A percentile compares a stretch with the other conserved stretches of the same genome.
Conservation (phyloP, 2,113 vertebrate genomes). For the Pelobates fuscus region DNA sequence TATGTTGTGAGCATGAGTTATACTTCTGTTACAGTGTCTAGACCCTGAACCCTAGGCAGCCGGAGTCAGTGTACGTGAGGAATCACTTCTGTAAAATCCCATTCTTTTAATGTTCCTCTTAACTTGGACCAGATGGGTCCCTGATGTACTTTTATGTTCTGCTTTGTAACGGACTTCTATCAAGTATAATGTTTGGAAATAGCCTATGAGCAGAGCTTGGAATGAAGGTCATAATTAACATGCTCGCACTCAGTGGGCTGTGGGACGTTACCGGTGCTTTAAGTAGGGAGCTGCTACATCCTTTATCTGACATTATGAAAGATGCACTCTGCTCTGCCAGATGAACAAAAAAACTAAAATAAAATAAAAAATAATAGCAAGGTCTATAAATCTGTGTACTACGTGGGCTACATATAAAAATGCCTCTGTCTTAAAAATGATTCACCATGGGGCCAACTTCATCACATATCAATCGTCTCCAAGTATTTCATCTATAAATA, state of each 20-base stretch:
- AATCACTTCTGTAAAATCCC: slow-evolving; percentile 75
- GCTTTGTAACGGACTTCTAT: slow-evolving; percentile 54
- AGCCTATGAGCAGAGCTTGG: slow-evolving; percentile 5
- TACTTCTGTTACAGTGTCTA: slow-evolving; percentile 81
- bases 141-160: slow-evolving; percentile 57
- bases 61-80: slow-evolving; percentile 65
- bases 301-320: slow-evolving; percentile 8
- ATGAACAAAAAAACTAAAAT: background rate
- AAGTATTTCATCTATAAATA: too few species aligned
- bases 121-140: slow-evolving; percentile 80
- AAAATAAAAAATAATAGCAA: background rate
- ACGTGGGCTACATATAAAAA: background rate
- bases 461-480: too few species aligned
- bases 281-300: background rate
- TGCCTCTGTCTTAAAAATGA: background rate
- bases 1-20: slow-evolving; percentile 65
- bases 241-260: background rate
- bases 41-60: slow-evolving; percentile 76
- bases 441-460: too few species aligned
- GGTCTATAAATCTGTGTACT: slow-evolving; percentile 14
- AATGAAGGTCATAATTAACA: background rate
- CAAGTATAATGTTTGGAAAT: slow-evolving; percentile 52
- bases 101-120: slow-evolving; percentile 78
- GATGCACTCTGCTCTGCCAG: background rate
- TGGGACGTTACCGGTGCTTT: background rate